phyloP scores from a whole-genome alignment of 2,113 vertebrate species.

The Glaucidium brasilianum region DNA sequence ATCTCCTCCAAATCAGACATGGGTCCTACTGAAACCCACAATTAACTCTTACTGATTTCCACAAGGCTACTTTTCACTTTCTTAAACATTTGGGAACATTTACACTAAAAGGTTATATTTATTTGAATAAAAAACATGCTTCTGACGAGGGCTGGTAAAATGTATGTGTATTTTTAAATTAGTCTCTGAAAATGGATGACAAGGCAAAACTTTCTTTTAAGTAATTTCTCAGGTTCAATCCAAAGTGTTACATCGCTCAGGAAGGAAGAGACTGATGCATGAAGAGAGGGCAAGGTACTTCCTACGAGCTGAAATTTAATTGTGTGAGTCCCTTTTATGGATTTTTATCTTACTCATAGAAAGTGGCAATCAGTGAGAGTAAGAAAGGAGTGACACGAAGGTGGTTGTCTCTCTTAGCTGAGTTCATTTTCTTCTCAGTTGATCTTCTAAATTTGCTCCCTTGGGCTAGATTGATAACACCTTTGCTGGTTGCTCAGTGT shows the following conservation, averaged over 20 bases:
- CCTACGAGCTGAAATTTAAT: background rate
- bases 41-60: background rate
- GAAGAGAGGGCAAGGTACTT: background rate
- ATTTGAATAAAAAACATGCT: background rate
- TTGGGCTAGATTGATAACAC: background rate
- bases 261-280: background rate
- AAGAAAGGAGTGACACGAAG: background rate
- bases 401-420: background rate
- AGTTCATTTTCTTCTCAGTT: background rate
- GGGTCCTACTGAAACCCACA: fast-evolving
- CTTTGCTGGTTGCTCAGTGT: background rate
- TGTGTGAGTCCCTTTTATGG: background rate
- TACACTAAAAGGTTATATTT: background rate
- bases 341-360: background rate
- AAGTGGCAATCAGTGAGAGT: background rate
- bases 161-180: background rate
- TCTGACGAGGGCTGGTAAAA: background rate
- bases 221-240: background rate
- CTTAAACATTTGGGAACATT: background rate
- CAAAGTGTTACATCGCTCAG: background rate
- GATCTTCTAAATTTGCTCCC: background rate
- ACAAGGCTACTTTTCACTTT: background rate
- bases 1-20: fast-evolving
- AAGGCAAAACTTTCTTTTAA: background rate
- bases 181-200: background rate